Conservation (phyloP, 2,888 invertebrate genomes). For the Formica aserva region DNA sequence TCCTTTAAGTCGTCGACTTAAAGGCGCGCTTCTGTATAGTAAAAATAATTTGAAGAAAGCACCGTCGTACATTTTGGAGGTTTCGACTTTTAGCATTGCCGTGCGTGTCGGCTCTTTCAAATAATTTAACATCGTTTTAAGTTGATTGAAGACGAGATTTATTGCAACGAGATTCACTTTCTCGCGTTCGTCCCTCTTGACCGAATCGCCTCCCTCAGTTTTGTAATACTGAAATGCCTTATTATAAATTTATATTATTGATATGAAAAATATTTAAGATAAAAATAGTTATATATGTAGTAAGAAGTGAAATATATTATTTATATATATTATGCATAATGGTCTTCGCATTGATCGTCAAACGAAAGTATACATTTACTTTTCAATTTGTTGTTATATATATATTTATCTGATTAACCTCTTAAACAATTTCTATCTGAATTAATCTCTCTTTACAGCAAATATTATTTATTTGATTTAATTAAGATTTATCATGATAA, state of each 20-base stretch:
- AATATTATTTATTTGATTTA: too few relatives aligned
- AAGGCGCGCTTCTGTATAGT: conserved; percentile 51
- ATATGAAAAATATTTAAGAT: neutral
- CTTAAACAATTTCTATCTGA: neutral
- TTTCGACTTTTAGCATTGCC: conserved; percentile 74
- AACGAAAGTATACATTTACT: neutral
- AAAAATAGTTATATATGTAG: neutral
- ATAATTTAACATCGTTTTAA: conserved; percentile 84
- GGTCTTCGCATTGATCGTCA: too few relatives aligned
- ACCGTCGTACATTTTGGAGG: conserved; percentile 69
- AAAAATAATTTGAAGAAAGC: conserved; percentile 4
- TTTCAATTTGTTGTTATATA: neutral
- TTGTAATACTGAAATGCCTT: neutral
- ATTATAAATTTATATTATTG: neutral
- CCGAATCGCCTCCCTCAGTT: neutral
- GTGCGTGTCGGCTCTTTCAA: conserved; percentile 71
- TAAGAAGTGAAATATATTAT: too few relatives aligned
- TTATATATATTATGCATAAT: too few relatives aligned
- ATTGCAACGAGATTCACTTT: conserved; percentile 67
- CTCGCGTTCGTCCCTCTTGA: conserved; percentile 7
- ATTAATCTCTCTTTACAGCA: neutral
- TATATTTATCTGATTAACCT: neutral
- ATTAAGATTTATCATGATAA: neutral
- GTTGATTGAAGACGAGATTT: conserved; percentile 83
- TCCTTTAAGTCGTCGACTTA: conserved; percentile 70